phyloP scores from a whole-genome alignment of 2,113 vertebrate genomes.

The Mesembrinibis cayennensis region DNA sequence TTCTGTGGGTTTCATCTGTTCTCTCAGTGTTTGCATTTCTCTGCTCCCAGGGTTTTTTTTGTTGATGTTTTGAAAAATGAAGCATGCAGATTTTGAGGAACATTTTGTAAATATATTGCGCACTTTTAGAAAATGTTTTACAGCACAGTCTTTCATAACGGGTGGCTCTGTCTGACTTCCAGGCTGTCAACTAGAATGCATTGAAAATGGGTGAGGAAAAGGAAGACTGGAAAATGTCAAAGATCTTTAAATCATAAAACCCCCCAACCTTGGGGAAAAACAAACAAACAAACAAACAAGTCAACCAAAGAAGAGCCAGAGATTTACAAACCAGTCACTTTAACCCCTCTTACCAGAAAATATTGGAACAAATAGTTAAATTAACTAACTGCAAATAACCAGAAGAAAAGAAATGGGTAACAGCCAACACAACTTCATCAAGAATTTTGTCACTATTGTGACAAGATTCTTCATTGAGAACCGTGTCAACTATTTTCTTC shows the following conservation, averaged over 20 bases:
- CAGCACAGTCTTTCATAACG: neutral
- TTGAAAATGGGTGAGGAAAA: neutral
- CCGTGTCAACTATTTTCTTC: neutral
- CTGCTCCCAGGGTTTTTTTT: neutral
- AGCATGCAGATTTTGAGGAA: neutral
- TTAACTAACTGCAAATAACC: neutral
- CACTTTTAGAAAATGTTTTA: neutral
- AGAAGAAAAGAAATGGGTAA: neutral
- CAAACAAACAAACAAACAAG: neutral
- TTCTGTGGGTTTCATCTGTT: neutral
- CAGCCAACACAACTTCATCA: neutral
- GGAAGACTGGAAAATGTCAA: neutral
- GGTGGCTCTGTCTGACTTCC: neutral
- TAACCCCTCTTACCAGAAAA: neutral
- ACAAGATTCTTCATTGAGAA: neutral
- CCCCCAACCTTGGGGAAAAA: rapidly evolving
- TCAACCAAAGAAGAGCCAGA: neutral
- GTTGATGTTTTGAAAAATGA: slow-evolving; percentile 23
- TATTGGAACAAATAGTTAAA: neutral
- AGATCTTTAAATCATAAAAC: neutral
- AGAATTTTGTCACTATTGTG: neutral
- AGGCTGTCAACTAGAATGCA: neutral
- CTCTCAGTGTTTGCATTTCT: neutral
- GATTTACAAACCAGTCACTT: neutral
- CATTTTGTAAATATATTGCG: neutral